Evolutionary conservation across 2,888 invertebrate species (phyloP), one percentile per base, ranked within the genome.

Genomic region (Abscondita cerata): DNA sequence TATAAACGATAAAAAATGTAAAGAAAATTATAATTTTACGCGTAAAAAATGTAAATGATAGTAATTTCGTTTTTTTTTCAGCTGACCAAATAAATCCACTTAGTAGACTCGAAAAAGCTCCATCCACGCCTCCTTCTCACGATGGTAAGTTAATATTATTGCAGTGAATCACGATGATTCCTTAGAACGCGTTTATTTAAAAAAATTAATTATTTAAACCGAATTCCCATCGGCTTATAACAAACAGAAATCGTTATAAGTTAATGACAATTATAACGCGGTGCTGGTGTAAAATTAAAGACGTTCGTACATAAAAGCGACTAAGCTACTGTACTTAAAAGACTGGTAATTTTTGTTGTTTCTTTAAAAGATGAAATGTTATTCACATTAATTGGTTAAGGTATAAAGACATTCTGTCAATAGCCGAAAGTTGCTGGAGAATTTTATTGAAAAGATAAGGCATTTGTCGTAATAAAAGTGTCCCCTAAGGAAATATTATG

Each of bases 111-210:
- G 89, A 91, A 77, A 90, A 91, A 81, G 89, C 91, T 72, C 91
- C 91, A 66, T 89, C 90, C 75, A 91, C 92, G 75, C 89, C 91
- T 70, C 87, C 87, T 77, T 89, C 89, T 74, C 86, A 88, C 78
- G 79, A 80, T 61, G 90, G 90, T 90, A 81, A 83, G 89, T 84
- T 44, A 13, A 19, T 38, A 38, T 50, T 25, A 25, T 6, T 6
- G 6, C 25, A 6, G 4, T 6, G 25, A 25, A 25, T 11, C 19
- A 9, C 46, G 19, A 36, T 11, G 36, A 44, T 44, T 44, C 18
- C 11, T 18, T 18, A 44, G 12, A 44, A 44, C 16, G 19, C 16
- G 18, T 44, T 44, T 44, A 44, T 18, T 11, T 15, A 18, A 36
- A 36, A 31, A 13, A 25, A 20, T 44, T 44, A 44, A 44, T 44